phyloP scores from a whole-genome alignment of 64 coral and sea anemone genomes.

The Cladopsammia gracilis region DNA sequence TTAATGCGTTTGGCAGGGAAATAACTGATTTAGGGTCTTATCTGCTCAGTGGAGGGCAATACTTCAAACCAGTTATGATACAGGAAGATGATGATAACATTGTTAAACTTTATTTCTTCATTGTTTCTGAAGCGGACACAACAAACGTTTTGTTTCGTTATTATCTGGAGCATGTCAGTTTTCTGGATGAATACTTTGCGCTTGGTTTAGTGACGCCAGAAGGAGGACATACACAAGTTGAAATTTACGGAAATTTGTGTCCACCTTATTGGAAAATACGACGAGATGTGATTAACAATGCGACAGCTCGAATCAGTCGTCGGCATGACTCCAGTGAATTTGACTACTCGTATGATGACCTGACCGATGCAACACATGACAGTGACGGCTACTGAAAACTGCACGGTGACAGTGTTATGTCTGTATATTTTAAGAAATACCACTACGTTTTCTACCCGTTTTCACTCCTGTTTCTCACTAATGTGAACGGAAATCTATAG shows the following conservation, averaged over 20 bases:
- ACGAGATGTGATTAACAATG: constrained; percentile 59
- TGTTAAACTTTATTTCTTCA: constrained; percentile 86
- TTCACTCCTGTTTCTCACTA: too few relatives aligned
- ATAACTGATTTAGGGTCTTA: constrained; percentile 67
- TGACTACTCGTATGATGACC: background rate
- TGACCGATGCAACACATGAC: too few relatives aligned
- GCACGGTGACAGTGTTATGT: too few relatives aligned
- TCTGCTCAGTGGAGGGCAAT: constrained; percentile 75
- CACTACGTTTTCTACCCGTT: too few relatives aligned
- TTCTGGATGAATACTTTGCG: constrained; percentile 89
- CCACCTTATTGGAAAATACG: constrained; percentile 83
- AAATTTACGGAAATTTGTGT: constrained; percentile 84
- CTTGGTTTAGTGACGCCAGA: constrained; percentile 68
- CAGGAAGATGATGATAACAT: constrained; percentile 85
- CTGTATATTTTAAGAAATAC: too few relatives aligned
- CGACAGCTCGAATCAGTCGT: background rate
- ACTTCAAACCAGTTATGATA: constrained; percentile 86
- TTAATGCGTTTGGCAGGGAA: constrained; percentile 81
- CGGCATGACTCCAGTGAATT: background rate
- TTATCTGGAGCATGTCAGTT: constrained; percentile 83
- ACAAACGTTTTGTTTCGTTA: constrained; percentile 68
- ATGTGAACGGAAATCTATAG: too few relatives aligned
- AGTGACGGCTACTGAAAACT: too few relatives aligned
- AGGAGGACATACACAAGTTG: constrained; percentile 64
- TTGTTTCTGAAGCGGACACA: constrained; percentile 70